Evolutionary conservation across 2,888 invertebrate genomes (phyloP).

Genomic region (Xestia xanthographa): DNA sequence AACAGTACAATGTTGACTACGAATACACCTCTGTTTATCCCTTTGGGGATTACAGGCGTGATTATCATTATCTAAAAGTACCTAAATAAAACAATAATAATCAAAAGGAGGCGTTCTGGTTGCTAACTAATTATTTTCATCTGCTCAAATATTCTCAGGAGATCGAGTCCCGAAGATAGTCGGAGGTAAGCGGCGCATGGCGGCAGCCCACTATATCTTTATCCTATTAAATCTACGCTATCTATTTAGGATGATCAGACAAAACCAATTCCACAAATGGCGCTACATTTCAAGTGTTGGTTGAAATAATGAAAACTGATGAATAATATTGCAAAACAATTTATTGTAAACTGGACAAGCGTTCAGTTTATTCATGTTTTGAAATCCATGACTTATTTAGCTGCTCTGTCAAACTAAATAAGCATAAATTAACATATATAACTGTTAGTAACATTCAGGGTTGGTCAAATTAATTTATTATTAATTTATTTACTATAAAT

Average conservation of each 20-base stretch:
- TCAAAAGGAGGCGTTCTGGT: not conserved
- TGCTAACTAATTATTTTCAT: constrained; percentile 5
- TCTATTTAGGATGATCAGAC: constrained; percentile 53
- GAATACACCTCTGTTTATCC: no score
- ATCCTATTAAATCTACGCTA: constrained; percentile 36
- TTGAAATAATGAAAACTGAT: constrained; percentile 34
- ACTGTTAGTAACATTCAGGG: not conserved
- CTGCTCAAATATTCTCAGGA: constrained; percentile 6
- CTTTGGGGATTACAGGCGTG: no score
- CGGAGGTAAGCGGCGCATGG: not conserved
- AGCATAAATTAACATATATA: not conserved
- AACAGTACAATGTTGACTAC: no score
- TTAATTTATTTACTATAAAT: no score
- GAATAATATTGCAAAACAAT: constrained; percentile 34
- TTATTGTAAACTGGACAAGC: constrained; percentile 25
- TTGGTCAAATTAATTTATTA: no score
- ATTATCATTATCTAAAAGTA: not conserved
- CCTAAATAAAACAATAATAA: not conserved
- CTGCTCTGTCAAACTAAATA: constrained; percentile 16
- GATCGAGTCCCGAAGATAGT: constrained; percentile 21
- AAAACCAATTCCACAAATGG: constrained; percentile 45
- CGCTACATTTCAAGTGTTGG: constrained; percentile 39
- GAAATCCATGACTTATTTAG: constrained; percentile 5
- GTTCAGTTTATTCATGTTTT: constrained; percentile 19
- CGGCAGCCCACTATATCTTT: constrained; percentile 5